These are phyloP conservation scores for Sthenelais limicola DNA, from an alignment of 2,888 invertebrate species.

Conservation along the genomic window DNA sequence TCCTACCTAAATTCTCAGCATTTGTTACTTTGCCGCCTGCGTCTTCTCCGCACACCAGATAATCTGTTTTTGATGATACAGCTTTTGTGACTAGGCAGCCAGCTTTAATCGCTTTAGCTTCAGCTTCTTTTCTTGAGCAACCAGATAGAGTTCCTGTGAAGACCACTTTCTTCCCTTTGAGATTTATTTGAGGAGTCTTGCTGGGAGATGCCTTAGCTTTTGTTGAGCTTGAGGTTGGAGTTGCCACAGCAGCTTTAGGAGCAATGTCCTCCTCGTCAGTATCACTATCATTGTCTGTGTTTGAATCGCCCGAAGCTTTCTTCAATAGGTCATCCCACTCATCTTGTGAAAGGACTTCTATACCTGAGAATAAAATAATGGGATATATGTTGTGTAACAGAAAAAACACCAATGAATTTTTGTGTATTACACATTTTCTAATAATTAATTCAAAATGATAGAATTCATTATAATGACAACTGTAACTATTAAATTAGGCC, in stretches of 20 bases:
- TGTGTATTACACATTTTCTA: neutral
- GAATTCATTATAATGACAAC: too few species aligned
- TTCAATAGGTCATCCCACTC: slow-evolving; percentile 15
- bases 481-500: too few species aligned
- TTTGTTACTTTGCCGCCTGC: slow-evolving; percentile 6
- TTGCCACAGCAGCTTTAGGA: neutral
- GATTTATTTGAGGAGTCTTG: neutral
- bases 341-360: slow-evolving; percentile 3
- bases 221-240: neutral
- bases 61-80: slow-evolving; percentile 5
- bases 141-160: slow-evolving; percentile 18
- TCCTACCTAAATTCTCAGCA: slow-evolving; percentile 7
- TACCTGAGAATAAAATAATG: neutral
- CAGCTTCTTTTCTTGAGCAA: neutral
- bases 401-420: neutral
- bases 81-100: slow-evolving; percentile 36
- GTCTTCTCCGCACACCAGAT: slow-evolving; percentile 14
- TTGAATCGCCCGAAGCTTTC: neutral
- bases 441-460: neutral
- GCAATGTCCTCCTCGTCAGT: slow-evolving; percentile 5
- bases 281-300: neutral
- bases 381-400: neutral
- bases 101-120: neutral
- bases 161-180: slow-evolving; percentile 31
- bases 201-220: slow-evolving; percentile 1